These are phyloP conservation scores for Hemibagrus wyckioides DNA, from an alignment of 2,113 vertebrate genomes.

Conservation along the genomic window DNA sequence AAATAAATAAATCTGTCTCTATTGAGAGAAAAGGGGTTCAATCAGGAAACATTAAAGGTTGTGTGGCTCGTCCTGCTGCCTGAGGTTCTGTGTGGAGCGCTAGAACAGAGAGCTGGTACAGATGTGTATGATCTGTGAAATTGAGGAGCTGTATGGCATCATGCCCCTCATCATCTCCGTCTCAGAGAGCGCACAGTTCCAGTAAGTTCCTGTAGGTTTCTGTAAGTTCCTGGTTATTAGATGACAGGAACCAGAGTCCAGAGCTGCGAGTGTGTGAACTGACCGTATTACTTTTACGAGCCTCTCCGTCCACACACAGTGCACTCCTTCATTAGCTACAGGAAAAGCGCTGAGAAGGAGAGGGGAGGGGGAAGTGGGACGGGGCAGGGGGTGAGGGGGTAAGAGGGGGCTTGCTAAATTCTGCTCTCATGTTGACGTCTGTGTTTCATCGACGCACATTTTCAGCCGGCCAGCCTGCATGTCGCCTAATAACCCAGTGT, in stretches of 20 bases:
- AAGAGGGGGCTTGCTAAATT: slow-evolving; percentile 67
- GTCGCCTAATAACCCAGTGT: slow-evolving; percentile 57
- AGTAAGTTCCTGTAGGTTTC: neutral
- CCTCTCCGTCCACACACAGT: slow-evolving; percentile 68
- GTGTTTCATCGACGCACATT: slow-evolving; percentile 70
- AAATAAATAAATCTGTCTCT: no score
- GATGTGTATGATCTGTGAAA: neutral
- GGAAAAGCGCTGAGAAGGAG: slow-evolving; percentile 34
- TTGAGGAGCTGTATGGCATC: neutral
- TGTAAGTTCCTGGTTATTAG: slow-evolving; percentile 59
- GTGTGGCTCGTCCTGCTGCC: neutral
- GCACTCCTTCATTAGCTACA: slow-evolving; percentile 73
- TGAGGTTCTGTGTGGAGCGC: neutral
- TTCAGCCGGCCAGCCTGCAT: slow-evolving; percentile 54
- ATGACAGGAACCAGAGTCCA: neutral
- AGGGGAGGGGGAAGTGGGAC: neutral
- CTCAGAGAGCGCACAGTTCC: neutral
- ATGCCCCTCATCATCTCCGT: neutral
- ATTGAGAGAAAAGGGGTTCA: neutral
- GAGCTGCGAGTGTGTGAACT: neutral
- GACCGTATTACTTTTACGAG: slow-evolving; percentile 60
- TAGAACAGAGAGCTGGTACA: neutral
- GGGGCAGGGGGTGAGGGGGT: slow-evolving; percentile 50
- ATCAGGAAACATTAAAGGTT: neutral
- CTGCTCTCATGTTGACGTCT: slow-evolving; percentile 73